Evolutionary conservation across 2,888 invertebrate genomes (phyloP).

Genomic region (Hofmannophila pseudospretella): DNA sequence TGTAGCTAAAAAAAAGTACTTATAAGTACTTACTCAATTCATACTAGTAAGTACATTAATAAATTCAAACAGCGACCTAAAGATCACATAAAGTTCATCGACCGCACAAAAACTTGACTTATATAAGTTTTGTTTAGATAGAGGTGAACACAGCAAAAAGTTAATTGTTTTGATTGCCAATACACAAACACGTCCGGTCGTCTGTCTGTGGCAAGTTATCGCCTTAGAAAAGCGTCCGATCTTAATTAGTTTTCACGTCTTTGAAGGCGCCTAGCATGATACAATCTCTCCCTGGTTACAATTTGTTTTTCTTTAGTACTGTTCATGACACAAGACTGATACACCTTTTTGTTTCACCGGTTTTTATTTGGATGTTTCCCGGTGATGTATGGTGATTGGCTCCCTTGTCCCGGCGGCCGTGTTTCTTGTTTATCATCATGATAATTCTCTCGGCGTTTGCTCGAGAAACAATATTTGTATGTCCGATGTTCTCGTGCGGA

Average conservation of each 20-base stretch:
- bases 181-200: constrained; percentile 65
- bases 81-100: constrained; percentile 9
- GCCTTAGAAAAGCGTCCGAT: constrained; percentile 73
- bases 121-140: constrained; percentile 47
- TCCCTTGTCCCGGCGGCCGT: constrained; percentile 63
- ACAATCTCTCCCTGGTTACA: constrained; percentile 72
- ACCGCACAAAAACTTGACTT: constrained; percentile 6
- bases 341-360: constrained; percentile 64
- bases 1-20: no score
- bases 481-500: constrained; percentile 44
- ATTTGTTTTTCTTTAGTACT: constrained; percentile 74
- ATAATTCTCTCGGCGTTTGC: constrained; percentile 62
- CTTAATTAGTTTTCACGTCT: constrained; percentile 78
- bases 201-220: constrained; percentile 68
- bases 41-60: constrained; percentile 14
- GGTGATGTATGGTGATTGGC: constrained; percentile 77
- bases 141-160: constrained; percentile 62
- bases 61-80: constrained; percentile 21
- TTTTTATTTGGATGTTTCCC: constrained; percentile 65
- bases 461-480: constrained; percentile 65
- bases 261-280: constrained; percentile 72
- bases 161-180: constrained; percentile 76
- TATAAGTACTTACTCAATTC: not conserved
- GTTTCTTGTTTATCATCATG: constrained; percentile 74
- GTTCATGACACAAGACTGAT: constrained; percentile 55